A percentile compares a stretch with the other conserved stretches of the same genome.
These are phyloP conservation scores for Tinea trinotella DNA, from an alignment of 2,888 invertebrate species.

Conservation along the genomic window DNA sequence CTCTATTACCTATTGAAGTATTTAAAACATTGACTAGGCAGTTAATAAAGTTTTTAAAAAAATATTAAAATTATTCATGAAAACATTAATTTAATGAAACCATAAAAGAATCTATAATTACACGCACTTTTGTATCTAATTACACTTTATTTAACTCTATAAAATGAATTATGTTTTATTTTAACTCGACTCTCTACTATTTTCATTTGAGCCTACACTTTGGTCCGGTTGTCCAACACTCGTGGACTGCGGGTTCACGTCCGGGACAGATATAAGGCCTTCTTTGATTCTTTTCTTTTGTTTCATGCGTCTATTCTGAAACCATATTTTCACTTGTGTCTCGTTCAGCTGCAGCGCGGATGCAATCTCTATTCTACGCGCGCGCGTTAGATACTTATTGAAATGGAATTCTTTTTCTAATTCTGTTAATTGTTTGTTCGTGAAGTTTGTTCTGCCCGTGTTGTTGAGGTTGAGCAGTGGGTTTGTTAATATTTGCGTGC, in stretches of 20 bases:
- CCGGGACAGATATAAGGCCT: slow-evolving; percentile 77
- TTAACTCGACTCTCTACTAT: slow-evolving; percentile 80
- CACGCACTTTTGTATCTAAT: background rate
- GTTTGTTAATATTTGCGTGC: slow-evolving; percentile 59
- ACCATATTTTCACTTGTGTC: slow-evolving; percentile 98
- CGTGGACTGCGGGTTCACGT: slow-evolving; percentile 35
- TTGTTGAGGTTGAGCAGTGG: slow-evolving; percentile 76
- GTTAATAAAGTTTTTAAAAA: background rate
- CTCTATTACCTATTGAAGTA: background rate
- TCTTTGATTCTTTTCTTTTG: slow-evolving; percentile 98
- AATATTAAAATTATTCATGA: background rate
- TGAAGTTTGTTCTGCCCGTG: slow-evolving; percentile 98
- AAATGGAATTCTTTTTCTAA: slow-evolving; percentile 99
- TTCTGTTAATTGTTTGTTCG: slow-evolving; percentile 99
- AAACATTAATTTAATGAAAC: background rate
- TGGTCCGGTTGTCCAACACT: slow-evolving; percentile 37
- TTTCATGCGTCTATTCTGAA: slow-evolving; percentile 98
- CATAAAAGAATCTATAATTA: background rate
- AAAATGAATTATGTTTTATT: slow-evolving; percentile 16
- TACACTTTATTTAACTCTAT: background rate
- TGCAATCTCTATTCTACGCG: slow-evolving; percentile 97
- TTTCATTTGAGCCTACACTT: slow-evolving; percentile 75
- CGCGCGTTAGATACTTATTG: slow-evolving; percentile 98
- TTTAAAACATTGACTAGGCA: background rate
- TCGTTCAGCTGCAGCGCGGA: slow-evolving; percentile 96